phyloP scores from a whole-genome alignment of 2,797 vertebrate species.

The Coregonus sp. region DNA sequence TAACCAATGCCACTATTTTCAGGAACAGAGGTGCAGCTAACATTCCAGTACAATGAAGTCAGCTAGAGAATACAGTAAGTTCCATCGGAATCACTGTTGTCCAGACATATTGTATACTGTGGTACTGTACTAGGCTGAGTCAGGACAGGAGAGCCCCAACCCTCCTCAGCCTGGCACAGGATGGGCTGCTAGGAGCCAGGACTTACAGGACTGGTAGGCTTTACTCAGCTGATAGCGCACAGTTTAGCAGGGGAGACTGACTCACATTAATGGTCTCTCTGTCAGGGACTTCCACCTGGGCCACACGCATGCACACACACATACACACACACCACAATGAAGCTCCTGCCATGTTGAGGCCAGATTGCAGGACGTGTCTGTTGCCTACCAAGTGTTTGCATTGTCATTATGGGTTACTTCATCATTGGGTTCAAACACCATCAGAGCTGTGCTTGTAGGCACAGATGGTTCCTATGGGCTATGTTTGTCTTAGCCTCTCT shows the following conservation, averaged over 20 bases:
- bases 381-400: neutral
- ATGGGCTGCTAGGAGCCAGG: constrained; percentile 22
- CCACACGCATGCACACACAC: neutral
- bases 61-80: neutral
- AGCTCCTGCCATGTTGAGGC: neutral
- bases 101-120: neutral
- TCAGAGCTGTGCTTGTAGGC: neutral
- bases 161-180: neutral
- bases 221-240: constrained; percentile 31
- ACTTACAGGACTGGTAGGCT: constrained; percentile 5
- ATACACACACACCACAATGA: neutral
- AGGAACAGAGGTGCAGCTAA: too few relatives aligned
- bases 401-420: neutral
- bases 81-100: neutral
- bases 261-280: constrained; percentile 37
- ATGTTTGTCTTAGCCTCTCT: neutral
- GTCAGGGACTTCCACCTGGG: constrained; percentile 23
- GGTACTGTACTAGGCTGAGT: neutral
- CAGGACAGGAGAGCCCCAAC: neutral
- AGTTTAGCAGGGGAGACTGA: constrained; percentile 2
- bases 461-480: neutral
- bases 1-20: too few relatives aligned
- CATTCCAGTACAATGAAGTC: too few relatives aligned
- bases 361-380: neutral
- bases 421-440: neutral